Evolutionary conservation across 2,113 vertebrate genomes (phyloP).

Genomic region (Nothocercus nigrocapillus): DNA sequence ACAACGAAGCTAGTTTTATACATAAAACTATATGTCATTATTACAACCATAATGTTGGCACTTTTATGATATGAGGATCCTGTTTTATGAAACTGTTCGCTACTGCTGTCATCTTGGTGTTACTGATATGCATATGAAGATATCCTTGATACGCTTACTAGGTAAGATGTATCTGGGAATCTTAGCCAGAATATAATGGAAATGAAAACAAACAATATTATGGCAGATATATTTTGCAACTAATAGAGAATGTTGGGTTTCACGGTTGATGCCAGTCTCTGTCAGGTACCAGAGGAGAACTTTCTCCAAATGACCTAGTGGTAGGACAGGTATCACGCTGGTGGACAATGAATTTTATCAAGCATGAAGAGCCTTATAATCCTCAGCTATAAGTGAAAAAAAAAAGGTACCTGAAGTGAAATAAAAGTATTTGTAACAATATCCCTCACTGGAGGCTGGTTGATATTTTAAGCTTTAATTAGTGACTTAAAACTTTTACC

Average conservation of each 20-base stretch:
- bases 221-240: neutral
- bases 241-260: neutral
- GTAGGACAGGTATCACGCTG: neutral
- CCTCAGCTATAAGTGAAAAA: neutral
- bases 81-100: neutral
- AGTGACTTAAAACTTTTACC: neutral
- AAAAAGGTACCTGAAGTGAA: neutral
- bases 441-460: neutral
- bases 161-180: neutral
- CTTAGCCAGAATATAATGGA: neutral
- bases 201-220: neutral
- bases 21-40: neutral
- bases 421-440: neutral
- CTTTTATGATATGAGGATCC: neutral
- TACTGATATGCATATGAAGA: neutral
- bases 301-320: neutral
- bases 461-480: slow-evolving; percentile 32
- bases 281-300: neutral
- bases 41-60: neutral
- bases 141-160: neutral
- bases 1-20: neutral
- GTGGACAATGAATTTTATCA: neutral
- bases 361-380: neutral
- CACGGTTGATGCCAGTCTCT: neutral
- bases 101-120: neutral